These are phyloP conservation scores for Apostichopus californicus DNA, from an alignment of 35 echinoderm and acorn worm genomes.

Conservation along the genomic window DNA sequence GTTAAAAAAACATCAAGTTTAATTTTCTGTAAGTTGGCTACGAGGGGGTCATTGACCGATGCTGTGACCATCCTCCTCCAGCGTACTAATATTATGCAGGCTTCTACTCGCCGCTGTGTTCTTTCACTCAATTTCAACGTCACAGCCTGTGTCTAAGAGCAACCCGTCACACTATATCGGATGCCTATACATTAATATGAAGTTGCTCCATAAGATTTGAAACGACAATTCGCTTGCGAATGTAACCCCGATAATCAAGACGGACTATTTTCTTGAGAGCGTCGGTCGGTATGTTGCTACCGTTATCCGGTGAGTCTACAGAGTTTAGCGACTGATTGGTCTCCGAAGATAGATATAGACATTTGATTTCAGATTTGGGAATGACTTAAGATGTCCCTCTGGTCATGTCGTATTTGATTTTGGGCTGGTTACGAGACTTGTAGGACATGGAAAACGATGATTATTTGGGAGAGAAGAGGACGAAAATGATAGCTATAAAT, in stretches of 20 bases:
- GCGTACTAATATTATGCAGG: not conserved
- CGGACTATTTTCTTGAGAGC: constrained; percentile 27
- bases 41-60: not conserved
- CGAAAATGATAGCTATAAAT: constrained; percentile 29
- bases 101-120: not conserved
- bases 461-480: constrained; percentile 22
- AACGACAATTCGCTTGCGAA: constrained; percentile 18
- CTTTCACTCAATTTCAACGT: not conserved
- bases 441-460: constrained; percentile 30
- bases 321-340: constrained; percentile 34
- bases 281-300: not conserved
- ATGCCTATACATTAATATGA: constrained; percentile 3
- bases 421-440: constrained; percentile 26
- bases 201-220: constrained; percentile 39
- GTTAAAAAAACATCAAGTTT: not conserved
- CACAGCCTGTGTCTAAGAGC: not conserved
- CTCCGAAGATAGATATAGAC: constrained; percentile 39
- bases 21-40: not conserved
- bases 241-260: constrained; percentile 34
- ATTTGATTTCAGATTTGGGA: constrained; percentile 52
- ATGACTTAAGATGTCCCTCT: constrained; percentile 49
- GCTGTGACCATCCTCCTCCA: not conserved
- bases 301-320: not conserved
- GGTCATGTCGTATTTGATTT: constrained; percentile 43
- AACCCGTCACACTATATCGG: constrained; percentile 28